Conservation (phyloP, 2,888 invertebrate species). For the Lasioglossum pauxillum region DNA sequence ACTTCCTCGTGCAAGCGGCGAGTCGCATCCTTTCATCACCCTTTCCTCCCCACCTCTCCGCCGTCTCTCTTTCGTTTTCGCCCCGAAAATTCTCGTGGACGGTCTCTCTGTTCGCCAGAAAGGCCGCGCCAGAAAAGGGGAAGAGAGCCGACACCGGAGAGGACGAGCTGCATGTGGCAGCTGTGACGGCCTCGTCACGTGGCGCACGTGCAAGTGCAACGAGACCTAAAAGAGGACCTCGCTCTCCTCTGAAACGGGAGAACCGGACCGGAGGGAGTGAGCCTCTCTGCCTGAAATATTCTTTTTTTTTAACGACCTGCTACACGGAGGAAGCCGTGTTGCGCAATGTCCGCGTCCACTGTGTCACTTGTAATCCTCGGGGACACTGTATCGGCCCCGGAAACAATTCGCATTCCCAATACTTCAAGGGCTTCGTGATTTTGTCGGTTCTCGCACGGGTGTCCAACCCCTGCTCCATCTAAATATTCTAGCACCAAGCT, state of each 20-base stretch:
- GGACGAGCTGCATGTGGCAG: constrained; percentile 61
- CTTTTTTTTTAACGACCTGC: neutral
- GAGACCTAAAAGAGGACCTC: constrained; percentile 40
- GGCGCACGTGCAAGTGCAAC: constrained; percentile 70
- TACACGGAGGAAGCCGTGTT: neutral
- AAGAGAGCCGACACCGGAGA: constrained; percentile 21
- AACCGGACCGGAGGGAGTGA: constrained; percentile 2
- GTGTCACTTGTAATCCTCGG: neutral
- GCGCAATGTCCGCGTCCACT: constrained; percentile 5
- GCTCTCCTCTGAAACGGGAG: constrained; percentile 34
- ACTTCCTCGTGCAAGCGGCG: constrained; percentile 71
- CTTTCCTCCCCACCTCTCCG: constrained; percentile 38
- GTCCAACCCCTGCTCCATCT: too few species aligned
- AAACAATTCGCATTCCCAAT: neutral
- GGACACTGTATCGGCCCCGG: neutral
- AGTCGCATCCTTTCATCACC: constrained; percentile 68
- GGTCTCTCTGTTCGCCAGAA: constrained; percentile 21
- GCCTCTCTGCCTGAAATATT: neutral
- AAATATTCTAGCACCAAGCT: too few species aligned
- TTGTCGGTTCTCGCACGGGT: neutral
- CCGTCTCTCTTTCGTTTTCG: constrained; percentile 11
- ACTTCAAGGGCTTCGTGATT: neutral
- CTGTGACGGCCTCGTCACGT: constrained; percentile 71
- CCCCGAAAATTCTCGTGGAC: constrained; percentile 33
- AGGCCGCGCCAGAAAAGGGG: constrained; percentile 17